phyloP scores from a whole-genome alignment of 2,797 vertebrate species.

The Eulemur mongoz region DNA sequence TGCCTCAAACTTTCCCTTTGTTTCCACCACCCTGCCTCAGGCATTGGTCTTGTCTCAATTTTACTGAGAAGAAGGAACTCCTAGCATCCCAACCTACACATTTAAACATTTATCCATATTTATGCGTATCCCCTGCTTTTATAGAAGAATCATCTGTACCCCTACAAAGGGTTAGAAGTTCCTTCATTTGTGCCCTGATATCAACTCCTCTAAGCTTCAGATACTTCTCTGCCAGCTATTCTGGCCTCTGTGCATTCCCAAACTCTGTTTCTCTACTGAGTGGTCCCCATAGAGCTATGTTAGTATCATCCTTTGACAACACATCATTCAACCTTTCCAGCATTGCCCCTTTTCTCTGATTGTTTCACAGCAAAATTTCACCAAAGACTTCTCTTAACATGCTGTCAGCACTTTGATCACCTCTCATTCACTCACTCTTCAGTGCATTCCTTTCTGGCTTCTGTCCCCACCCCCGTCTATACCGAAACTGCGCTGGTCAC shows the following conservation, averaged over 20 bases:
- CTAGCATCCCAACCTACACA: background rate
- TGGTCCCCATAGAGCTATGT: background rate
- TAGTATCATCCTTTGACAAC: background rate
- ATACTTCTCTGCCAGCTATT: background rate
- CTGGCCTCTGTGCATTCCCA: background rate
- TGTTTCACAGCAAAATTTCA: slow-evolving; percentile 4
- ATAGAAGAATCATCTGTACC: background rate
- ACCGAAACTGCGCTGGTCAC: background rate
- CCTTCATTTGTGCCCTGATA: background rate
- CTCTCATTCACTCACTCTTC: background rate
- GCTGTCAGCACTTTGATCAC: background rate
- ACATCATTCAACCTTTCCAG: background rate
- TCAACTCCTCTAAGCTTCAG: background rate
- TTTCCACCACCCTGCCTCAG: background rate
- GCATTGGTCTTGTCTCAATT: background rate
- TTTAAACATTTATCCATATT: background rate
- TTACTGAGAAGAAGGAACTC: background rate
- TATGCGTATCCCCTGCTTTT: background rate
- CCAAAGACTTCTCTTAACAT: background rate
- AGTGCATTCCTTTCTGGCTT: background rate
- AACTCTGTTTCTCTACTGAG: background rate
- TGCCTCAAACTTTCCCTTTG: background rate
- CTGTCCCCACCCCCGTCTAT: background rate
- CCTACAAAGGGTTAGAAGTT: background rate
- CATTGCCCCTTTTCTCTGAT: background rate